Conservation (phyloP, 2,888 invertebrate genomes). For the Gryllus longicercus region DNA sequence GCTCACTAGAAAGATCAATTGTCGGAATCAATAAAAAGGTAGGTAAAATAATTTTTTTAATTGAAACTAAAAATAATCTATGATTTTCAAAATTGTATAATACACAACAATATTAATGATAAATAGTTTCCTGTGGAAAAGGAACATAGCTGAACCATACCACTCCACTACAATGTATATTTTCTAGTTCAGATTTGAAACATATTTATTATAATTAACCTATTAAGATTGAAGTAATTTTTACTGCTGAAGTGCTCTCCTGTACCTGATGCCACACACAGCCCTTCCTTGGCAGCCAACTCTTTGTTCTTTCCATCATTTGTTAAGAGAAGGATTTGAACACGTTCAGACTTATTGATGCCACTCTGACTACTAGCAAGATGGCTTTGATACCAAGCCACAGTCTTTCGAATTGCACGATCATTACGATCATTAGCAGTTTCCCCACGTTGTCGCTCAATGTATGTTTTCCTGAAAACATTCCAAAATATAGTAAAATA, state of each 20-base stretch:
- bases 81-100: too few species aligned
- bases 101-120: too few species aligned
- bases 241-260: neutral
- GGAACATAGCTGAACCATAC: too few species aligned
- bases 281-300: conserved; percentile 66
- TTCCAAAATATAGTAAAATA: too few species aligned
- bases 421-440: conserved; percentile 88
- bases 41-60: too few species aligned
- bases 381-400: conserved; percentile 80
- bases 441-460: conserved; percentile 77
- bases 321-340: conserved; percentile 72
- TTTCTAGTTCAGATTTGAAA: neutral
- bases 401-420: conserved; percentile 77
- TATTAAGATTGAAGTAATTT: neutral
- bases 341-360: conserved; percentile 42
- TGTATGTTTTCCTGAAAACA: conserved; percentile 73
- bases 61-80: too few species aligned
- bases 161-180: too few species aligned
- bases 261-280: conserved; percentile 44
- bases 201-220: neutral
- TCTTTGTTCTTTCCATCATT: conserved; percentile 78
- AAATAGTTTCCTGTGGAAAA: too few species aligned
- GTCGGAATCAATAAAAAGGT: too few species aligned
- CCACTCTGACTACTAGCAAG: conserved; percentile 48
- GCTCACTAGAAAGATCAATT: too few species aligned